Evolutionary conservation across 2,113 vertebrate species (phyloP).

Genomic region (Cololabis saira): DNA sequence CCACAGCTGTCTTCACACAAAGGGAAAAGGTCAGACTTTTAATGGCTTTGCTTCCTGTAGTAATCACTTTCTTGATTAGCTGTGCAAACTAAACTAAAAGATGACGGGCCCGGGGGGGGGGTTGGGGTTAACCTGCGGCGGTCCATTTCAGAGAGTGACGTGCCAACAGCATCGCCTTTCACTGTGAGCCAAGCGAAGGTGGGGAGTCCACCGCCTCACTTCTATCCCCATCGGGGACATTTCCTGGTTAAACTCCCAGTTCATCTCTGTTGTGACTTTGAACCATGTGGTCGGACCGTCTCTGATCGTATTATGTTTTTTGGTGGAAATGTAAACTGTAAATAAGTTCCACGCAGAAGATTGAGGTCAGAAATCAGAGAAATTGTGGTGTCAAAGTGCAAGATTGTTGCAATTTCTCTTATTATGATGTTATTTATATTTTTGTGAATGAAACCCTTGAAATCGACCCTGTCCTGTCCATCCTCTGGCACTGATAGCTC

Average conservation of each 20-base stretch:
- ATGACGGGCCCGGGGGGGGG: slow-evolving; percentile 57
- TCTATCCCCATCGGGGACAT: too few relatives aligned
- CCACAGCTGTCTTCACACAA: slow-evolving; percentile 38
- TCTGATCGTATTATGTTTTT: too few relatives aligned
- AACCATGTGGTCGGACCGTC: too few relatives aligned
- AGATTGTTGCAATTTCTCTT: too few relatives aligned
- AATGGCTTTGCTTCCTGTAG: slow-evolving; percentile 69
- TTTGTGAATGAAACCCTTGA: too few relatives aligned
- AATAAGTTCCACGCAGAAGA: too few relatives aligned
- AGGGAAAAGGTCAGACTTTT: slow-evolving; percentile 78
- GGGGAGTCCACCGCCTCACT: slow-evolving; percentile 52
- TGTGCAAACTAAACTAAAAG: slow-evolving; percentile 73
- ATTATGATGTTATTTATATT: too few relatives aligned
- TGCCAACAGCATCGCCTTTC: slow-evolving; percentile 65
- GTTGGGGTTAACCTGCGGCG: slow-evolving; percentile 69
- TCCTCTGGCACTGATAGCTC: too few relatives aligned
- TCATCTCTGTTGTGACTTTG: not conserved
- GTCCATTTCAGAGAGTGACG: slow-evolving; percentile 69
- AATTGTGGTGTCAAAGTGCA: too few relatives aligned
- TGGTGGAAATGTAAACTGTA: too few relatives aligned
- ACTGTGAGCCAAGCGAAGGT: slow-evolving; percentile 49
- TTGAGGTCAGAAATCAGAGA: too few relatives aligned
- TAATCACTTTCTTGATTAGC: slow-evolving; percentile 76
- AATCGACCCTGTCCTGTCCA: too few relatives aligned
- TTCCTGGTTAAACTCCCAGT: slow-evolving; percentile 35